Base-by-base conservation (phyloP, 1,140 invertebrate species). In the Ceratosolen solmsi region DNA sequence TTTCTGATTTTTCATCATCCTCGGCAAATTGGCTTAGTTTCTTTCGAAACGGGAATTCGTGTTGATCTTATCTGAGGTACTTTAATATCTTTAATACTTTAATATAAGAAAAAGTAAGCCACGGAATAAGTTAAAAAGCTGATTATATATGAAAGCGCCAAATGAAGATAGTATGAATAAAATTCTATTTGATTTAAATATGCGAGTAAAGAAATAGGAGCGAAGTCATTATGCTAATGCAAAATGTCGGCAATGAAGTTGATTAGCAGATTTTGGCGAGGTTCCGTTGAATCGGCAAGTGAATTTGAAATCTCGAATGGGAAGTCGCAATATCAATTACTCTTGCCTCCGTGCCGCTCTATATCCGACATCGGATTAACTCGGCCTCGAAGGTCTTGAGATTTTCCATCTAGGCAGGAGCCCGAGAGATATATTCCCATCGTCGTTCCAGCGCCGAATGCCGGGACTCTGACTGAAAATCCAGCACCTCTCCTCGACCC, bases 241-340 rank as follows among this genome's bases (percentile, higher is more conserved):
- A 46, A 74, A 74, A 74, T 20, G 71, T 56, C 41, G 49, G 30
- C 71, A 75, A 56, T 38, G 11, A 56, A 73, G 71, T 63, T 36
- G 80, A 77, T 77, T 76, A 77, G 27, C n/a, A 51, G 41, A 73
- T 82, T 78, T 65, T 25, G 73, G 56, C 75, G 75, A 82, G 72
- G 60, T 15, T 13, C 33, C 75, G 72, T 82, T 49, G 65, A 49
- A 72, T 72, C 49, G 60, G 30, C 46, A 75, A 82, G 76, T 82
- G 74, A 73, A 79, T 78, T 82, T 73, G 75, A 82, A 77, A 72
- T 72, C 74, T 75, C 56, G 46, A 79, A 73, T 58, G 73, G 56
- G 81, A 63, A 73, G 68, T 78, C 75, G 75, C 81, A 76, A 82
- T 82, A 82, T 82, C 75, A 82, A 82, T 82, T 82, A 82, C 75